Evolutionary conservation across 2,888 invertebrate genomes (phyloP).

Genomic region (Resseliella maxima): DNA sequence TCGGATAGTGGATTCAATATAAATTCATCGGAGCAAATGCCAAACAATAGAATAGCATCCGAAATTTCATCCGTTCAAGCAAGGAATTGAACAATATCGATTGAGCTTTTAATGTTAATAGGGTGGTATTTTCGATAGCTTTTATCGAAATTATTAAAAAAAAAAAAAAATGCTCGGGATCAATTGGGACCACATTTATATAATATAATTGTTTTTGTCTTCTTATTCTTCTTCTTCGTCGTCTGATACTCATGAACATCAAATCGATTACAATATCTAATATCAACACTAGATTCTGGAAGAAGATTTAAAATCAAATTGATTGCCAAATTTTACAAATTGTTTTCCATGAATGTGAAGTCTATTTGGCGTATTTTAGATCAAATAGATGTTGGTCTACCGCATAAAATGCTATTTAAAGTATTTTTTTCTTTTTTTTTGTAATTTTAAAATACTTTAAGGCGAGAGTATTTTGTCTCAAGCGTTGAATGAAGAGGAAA

Average conservation of each 20-base stretch:
- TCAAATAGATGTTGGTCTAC: background rate
- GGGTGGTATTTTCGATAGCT: background rate
- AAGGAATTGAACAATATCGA: slow-evolving; percentile 19
- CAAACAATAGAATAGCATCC: slow-evolving; percentile 12
- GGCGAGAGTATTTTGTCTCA: background rate
- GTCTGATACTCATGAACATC: background rate
- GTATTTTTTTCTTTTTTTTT: background rate
- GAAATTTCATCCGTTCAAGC: background rate
- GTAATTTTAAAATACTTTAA: background rate
- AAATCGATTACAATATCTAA: background rate
- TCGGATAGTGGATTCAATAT: slow-evolving; percentile 21
- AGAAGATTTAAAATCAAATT: background rate
- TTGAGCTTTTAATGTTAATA: slow-evolving; percentile 3
- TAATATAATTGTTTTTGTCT: background rate
- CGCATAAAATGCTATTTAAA: background rate
- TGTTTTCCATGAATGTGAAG: background rate
- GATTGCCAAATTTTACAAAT: background rate
- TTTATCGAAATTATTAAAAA: slow-evolving; percentile 46
- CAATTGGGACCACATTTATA: background rate
- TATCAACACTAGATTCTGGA: background rate
- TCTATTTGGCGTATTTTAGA: background rate
- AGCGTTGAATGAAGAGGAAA: background rate
- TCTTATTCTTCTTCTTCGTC: background rate
- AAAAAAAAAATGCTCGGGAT: background rate
- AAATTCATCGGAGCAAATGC: slow-evolving; percentile 1